These are phyloP conservation scores for Scaptomyza polygonia DNA, from an alignment of 2,888 invertebrate species.

Conservation along the genomic window DNA sequence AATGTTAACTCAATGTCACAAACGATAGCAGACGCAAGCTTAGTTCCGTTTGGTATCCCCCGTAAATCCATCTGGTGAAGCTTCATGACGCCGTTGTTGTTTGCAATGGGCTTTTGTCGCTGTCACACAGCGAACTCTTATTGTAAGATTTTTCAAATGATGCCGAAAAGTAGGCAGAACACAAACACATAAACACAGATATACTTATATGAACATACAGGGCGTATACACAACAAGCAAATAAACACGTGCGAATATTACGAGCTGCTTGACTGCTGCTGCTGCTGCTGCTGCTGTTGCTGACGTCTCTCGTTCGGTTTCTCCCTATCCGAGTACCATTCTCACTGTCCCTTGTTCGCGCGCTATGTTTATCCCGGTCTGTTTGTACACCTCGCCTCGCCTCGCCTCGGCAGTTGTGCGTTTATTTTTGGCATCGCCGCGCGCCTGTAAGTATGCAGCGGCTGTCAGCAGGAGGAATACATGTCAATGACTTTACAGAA, in stretches of 20 bases:
- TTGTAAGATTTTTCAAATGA: conserved; percentile 56
- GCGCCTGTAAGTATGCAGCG: conserved; percentile 47
- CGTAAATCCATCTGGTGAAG: conserved; percentile 25
- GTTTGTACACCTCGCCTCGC: conserved; percentile 22
- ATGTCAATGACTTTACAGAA: conserved; percentile 83
- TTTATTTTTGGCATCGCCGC: conserved; percentile 58
- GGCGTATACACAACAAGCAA: conserved; percentile 43
- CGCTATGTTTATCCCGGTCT: conserved; percentile 6
- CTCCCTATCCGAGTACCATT: conserved; percentile 1
- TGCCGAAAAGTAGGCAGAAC: conserved; percentile 59
- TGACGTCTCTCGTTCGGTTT: conserved; percentile 23
- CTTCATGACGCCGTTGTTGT: conserved; percentile 48
- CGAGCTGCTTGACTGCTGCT: conserved; percentile 56
- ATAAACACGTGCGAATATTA: conserved; percentile 69
- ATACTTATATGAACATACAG: not conserved
- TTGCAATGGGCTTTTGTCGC: conserved; percentile 48
- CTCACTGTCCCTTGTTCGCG: not conserved
- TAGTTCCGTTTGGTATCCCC: not conserved
- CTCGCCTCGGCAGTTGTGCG: conserved; percentile 53
- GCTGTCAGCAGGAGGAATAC: conserved; percentile 60
- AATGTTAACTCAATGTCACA: conserved; percentile 62
- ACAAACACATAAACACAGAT: conserved; percentile 9
- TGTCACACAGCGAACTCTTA: conserved; percentile 32
- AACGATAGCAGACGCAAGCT: conserved; percentile 12
- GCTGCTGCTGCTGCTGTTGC: conserved; percentile 56